Evolutionary conservation across 2,888 invertebrate genomes (phyloP).

Genomic region (Polymixis lichenea): DNA sequence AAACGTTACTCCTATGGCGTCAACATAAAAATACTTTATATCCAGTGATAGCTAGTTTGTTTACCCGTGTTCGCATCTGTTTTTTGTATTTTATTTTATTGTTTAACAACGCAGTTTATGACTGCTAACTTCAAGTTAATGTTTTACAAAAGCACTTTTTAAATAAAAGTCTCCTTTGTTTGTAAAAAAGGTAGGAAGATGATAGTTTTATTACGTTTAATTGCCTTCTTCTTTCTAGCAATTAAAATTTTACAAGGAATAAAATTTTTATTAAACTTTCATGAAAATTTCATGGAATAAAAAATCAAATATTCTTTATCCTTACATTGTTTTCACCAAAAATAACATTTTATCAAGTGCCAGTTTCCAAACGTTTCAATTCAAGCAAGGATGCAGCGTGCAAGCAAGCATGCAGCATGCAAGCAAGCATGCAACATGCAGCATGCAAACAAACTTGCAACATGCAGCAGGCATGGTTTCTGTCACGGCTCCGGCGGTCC

Average conservation of each 20-base stretch:
- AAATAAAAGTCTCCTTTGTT: constrained; percentile 36
- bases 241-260: neutral
- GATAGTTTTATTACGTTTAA: neutral
- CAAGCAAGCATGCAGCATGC: too few species aligned
- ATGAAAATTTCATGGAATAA: too few species aligned
- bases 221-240: neutral
- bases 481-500: too few species aligned
- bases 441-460: too few species aligned
- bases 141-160: constrained; percentile 46
- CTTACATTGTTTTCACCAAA: too few species aligned
- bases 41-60: constrained; percentile 64
- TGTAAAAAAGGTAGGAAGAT: neutral
- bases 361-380: too few species aligned
- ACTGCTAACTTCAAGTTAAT: constrained; percentile 41
- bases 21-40: constrained; percentile 59
- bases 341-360: too few species aligned
- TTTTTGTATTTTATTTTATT: constrained; percentile 62
- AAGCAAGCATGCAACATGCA: too few species aligned
- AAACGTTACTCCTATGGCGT: constrained; percentile 29
- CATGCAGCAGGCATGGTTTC: too few species aligned
- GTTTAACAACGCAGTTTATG: constrained; percentile 54
- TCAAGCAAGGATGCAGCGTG: too few species aligned
- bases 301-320: too few species aligned
- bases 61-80: constrained; percentile 61
- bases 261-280: too few species aligned